phyloP scores from a whole-genome alignment of 1,140 invertebrate species.

The Rhopalosiphum padi region DNA sequence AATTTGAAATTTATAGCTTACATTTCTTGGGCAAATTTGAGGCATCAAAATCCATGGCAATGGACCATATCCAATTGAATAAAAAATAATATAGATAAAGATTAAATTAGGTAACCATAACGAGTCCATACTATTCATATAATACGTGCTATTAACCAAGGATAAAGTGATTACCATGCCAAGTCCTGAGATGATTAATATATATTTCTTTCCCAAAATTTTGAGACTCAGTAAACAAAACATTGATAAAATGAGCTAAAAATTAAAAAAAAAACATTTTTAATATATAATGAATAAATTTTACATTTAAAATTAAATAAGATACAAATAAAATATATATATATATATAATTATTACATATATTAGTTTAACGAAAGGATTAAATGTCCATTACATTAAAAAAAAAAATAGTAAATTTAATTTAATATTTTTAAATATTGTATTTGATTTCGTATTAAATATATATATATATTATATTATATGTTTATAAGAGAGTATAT shows the following conservation, averaged over 20 bases:
- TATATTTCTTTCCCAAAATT: background rate
- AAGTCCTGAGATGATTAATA: slow-evolving; percentile 18
- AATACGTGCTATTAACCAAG: background rate
- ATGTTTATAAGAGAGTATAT: background rate
- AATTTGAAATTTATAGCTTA: background rate
- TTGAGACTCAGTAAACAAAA: background rate
- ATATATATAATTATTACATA: too few relatives aligned
- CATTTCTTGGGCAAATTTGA: slow-evolving; percentile 1
- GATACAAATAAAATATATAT: too few relatives aligned
- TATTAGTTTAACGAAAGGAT: too few relatives aligned
- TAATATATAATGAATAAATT: background rate
- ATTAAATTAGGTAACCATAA: background rate
- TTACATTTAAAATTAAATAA: too few relatives aligned
- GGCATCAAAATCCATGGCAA: slow-evolving; percentile 27
- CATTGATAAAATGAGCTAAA: background rate
- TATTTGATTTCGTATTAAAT: too few relatives aligned
- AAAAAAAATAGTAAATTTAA: too few relatives aligned
- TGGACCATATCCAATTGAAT: slow-evolving; percentile 33
- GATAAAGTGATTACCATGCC: background rate
- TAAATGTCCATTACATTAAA: too few relatives aligned
- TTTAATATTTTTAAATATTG: too few relatives aligned
- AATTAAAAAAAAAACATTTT: background rate
- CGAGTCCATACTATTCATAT: background rate
- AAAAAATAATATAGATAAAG: slow-evolving; percentile 27
- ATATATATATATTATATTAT: too few relatives aligned